Evolutionary conservation across 2,113 vertebrate genomes (phyloP), one percentile per base, ranked within the genome.

Genomic region (Epinephelus fuscoguttatus): DNA sequence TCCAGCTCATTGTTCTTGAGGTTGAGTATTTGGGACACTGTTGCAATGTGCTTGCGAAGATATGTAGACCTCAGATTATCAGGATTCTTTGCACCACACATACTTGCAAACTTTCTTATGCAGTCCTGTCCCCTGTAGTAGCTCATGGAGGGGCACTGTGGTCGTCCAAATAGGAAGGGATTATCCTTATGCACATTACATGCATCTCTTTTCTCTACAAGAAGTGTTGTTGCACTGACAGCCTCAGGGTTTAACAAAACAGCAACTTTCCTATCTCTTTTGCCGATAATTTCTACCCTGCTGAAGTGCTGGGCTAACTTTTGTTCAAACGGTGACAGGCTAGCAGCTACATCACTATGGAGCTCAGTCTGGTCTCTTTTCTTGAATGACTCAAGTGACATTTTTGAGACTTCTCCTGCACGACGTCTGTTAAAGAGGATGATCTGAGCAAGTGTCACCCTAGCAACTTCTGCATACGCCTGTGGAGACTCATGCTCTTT

Each of bases 331-430:
- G 2, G 50, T 37, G 52, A 53, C 1, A 40, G 33, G 47, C 68
- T 1, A 23, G 3, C 52, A 70, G 30, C 53, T 6, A 42, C 4
- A 33, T 70, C 68, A 0, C 2, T 4, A n/a, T 55, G 25, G 13
- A 70, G 50, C 50, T 70, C 50, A 55, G 68, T 70, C 19, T 70
- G 68, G 19, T 70, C 50, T 70, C 50, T 70, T n/a, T 70, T 0
- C n/a, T n/a, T n/a, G n/a, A n/a, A n/a, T n/a, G n/a, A n/a, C n/a
- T n/a, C n/a, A n/a, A n/a, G n/a, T n/a, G n/a, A n/a, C n/a, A n/a
- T n/a, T n/a, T n/a, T n/a, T n/a, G n/a, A n/a, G n/a, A n/a, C n/a
- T n/a, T n/a, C n/a, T n/a, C n/a, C n/a, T n/a, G n/a, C n/a, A n/a
- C n/a, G n/a, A n/a, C n/a, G n/a, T n/a, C n/a, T n/a, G n/a, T n/a